Evolutionary conservation across 2,888 invertebrate species (phyloP).

Genomic region (Drosophila algonquin): DNA sequence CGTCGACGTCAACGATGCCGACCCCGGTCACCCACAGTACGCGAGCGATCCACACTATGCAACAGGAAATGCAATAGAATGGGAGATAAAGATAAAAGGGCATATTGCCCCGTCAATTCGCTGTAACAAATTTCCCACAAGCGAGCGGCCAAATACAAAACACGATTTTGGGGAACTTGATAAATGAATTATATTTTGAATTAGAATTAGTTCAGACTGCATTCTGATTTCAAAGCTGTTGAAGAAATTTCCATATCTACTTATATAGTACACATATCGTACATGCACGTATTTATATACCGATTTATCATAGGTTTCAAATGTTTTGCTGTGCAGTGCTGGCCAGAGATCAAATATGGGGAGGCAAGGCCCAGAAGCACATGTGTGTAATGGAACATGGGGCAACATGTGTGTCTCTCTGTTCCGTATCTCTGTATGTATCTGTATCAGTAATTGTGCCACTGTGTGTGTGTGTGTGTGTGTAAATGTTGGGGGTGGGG

Average conservation of each 20-base stretch:
- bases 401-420: conserved; percentile 63
- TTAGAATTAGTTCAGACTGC: no score
- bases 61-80: conserved; percentile 11
- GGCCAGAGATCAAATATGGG: conserved; percentile 56
- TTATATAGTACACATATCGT: no score
- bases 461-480: conserved; percentile 6
- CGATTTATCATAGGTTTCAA: not conserved
- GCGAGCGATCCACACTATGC: conserved; percentile 51
- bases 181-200: no score
- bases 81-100: not conserved
- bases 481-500: conserved; percentile 43
- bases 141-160: no score
- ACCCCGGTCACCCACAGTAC: conserved; percentile 68
- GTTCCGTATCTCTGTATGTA: conserved; percentile 4
- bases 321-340: conserved; percentile 53
- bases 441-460: conserved; percentile 11
- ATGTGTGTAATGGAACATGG: conserved; percentile 73
- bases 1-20: conserved; percentile 47
- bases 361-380: conserved; percentile 55
- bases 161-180: no score
- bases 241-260: not conserved
- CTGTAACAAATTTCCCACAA: not conserved
- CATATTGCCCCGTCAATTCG: not conserved
- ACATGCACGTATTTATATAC: no score
- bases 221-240: not conserved